A percentile compares a stretch with the other conserved stretches of the same genome.
Evolutionary conservation across 2,888 invertebrate genomes (phyloP).

Genomic region (Aethes cnicana): DNA sequence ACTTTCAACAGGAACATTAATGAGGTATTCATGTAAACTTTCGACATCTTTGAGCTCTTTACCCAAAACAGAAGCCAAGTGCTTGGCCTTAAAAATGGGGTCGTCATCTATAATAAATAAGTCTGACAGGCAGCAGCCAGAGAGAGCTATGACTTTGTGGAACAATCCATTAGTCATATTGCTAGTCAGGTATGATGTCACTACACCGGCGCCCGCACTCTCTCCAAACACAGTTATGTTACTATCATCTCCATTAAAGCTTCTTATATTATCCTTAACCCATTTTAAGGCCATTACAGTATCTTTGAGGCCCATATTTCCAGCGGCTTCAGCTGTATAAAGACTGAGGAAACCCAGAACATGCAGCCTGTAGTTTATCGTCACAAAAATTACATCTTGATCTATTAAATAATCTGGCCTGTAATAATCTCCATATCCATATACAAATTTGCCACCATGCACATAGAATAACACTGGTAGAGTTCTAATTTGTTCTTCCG

Average conservation of each 20-base stretch:
- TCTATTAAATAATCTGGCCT: constrained; percentile 63
- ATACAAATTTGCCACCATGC: constrained; percentile 80
- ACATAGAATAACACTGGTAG: constrained; percentile 81
- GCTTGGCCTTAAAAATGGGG: constrained; percentile 51
- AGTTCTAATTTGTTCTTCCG: constrained; percentile 50
- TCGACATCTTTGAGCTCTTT: constrained; percentile 43
- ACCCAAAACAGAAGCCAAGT: constrained; percentile 52
- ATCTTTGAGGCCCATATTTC: constrained; percentile 69
- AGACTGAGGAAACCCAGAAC: constrained; percentile 66
- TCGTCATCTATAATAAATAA: constrained; percentile 57
- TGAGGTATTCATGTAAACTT: constrained; percentile 51
- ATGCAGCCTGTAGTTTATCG: constrained; percentile 65
- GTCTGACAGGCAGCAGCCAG: constrained; percentile 59
- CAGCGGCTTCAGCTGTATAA: constrained; percentile 63
- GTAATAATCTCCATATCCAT: constrained; percentile 78
- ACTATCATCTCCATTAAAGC: constrained; percentile 59
- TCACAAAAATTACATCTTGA: constrained; percentile 64
- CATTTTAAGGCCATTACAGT: constrained; percentile 62
- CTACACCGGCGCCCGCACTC: constrained; percentile 62
- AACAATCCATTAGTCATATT: constrained; percentile 58
- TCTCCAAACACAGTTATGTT: constrained; percentile 68
- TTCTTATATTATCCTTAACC: constrained; percentile 60
- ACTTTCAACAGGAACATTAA: constrained; percentile 51
- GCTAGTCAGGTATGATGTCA: constrained; percentile 51
- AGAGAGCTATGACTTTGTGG: constrained; percentile 60